A percentile compares a stretch with the other conserved stretches of the same genome.
Evolutionary conservation across 2,888 invertebrate species (phyloP).

Genomic region (Chelonus formosanus): DNA sequence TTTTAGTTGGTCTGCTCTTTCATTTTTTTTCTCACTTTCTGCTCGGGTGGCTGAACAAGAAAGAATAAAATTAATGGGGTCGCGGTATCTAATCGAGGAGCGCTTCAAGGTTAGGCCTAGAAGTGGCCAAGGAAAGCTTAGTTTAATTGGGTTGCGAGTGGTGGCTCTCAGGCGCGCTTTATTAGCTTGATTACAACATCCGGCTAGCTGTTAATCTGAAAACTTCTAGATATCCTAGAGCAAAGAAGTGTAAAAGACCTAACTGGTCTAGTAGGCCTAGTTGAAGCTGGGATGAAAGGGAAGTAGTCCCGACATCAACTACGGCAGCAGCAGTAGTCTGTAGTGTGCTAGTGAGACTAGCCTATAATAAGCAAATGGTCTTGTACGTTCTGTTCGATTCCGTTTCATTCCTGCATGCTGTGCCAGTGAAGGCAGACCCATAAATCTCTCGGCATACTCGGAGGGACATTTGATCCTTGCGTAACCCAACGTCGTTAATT

Average conservation of each 20-base stretch:
- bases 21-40: slow-evolving; percentile 38
- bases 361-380: slow-evolving; percentile 63
- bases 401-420: slow-evolving; percentile 60
- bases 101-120: slow-evolving; percentile 54
- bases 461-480: slow-evolving; percentile 66
- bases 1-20: slow-evolving; percentile 26
- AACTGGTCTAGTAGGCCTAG: background rate
- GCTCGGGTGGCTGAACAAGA: slow-evolving; percentile 39
- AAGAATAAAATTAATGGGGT: slow-evolving; percentile 55
- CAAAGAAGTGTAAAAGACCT: slow-evolving; percentile 39
- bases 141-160: slow-evolving; percentile 61
- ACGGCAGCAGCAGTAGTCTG: slow-evolving; percentile 44
- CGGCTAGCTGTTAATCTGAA: slow-evolving; percentile 62
- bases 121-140: slow-evolving; percentile 52
- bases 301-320: slow-evolving; percentile 18
- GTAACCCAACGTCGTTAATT: slow-evolving; percentile 66
- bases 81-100: slow-evolving; percentile 57
- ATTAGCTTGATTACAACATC: slow-evolving; percentile 61
- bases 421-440: slow-evolving; percentile 62
- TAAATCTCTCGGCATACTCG: slow-evolving; percentile 64
- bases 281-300: slow-evolving; percentile 16
- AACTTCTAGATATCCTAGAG: slow-evolving; percentile 62
- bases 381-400: slow-evolving; percentile 55
- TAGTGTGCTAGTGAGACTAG: slow-evolving; percentile 50
- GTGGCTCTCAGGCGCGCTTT: slow-evolving; percentile 54